Evolutionary conservation across 2,797 vertebrate species (phyloP).

Genomic region (Paramormyrops hopkinsi): DNA sequence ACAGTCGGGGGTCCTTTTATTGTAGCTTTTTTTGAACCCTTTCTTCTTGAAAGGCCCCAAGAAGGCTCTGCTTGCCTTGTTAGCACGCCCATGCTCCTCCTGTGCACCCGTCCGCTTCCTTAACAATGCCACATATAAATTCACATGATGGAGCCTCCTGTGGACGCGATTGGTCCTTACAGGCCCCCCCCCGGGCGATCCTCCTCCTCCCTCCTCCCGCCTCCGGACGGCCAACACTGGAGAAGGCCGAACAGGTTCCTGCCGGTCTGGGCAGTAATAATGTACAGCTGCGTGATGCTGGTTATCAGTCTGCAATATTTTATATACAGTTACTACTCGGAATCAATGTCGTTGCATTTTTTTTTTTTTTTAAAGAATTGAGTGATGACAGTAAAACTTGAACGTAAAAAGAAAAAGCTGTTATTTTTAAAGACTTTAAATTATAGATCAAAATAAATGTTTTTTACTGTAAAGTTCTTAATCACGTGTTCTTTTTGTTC

Average conservation of each 20-base stretch:
- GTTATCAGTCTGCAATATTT: conserved; percentile 62
- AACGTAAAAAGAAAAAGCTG: conserved; percentile 46
- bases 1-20: background rate
- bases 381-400: conserved; percentile 65
- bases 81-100: background rate
- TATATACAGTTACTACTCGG: conserved; percentile 46
- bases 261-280: background rate
- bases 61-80: background rate
- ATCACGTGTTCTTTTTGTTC: conserved; percentile 14
- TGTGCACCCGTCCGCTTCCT: conserved; percentile 53
- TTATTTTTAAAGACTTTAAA: conserved; percentile 79
- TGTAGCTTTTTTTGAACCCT: background rate
- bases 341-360: conserved; percentile 47
- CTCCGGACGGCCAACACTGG: conserved; percentile 18
- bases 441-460: conserved; percentile 70
- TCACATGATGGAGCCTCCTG: conserved; percentile 69
- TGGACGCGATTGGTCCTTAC: background rate
- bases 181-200: background rate
- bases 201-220: background rate
- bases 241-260: conserved; percentile 22
- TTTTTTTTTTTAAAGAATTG: conserved; percentile 51
- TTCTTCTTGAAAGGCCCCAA: background rate
- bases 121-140: conserved; percentile 83
- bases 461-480: conserved; percentile 63
- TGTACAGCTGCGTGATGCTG: conserved; percentile 56